Conservation (phyloP, 2,888 invertebrate genomes). For the Erynnis tages region DNA sequence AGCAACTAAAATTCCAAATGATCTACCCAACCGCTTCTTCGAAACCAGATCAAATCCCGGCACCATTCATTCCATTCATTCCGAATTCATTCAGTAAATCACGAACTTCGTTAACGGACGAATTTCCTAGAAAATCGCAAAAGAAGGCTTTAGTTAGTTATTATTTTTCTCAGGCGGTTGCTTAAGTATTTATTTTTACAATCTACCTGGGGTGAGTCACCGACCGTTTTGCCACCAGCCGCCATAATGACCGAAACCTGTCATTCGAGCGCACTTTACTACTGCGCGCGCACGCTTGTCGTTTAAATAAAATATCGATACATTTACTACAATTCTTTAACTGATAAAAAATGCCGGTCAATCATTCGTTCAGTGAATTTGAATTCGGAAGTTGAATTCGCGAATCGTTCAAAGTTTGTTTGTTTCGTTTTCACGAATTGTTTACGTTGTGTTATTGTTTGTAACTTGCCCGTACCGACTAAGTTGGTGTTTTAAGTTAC, state of each 20-base stretch:
- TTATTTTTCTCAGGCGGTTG: constrained; percentile 11
- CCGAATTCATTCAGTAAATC: neutral
- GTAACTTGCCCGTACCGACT: neutral
- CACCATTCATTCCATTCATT: neutral
- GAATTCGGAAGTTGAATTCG: constrained; percentile 11
- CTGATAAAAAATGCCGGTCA: neutral
- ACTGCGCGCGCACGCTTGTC: constrained; percentile 59
- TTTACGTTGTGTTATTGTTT: constrained; percentile 1
- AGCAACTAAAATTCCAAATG: no score
- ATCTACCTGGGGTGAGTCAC: constrained; percentile 53
- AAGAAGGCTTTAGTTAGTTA: constrained; percentile 10
- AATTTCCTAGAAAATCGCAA: constrained; percentile 13
- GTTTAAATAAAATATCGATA: constrained; percentile 10
- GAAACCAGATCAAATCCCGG: neutral
- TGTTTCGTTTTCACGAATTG: neutral
- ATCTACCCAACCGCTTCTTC: neutral
- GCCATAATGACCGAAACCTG: constrained; percentile 61
- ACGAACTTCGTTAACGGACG: neutral
- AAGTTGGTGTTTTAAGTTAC: constrained; percentile 19
- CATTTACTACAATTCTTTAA: constrained; percentile 10
- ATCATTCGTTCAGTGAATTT: constrained; percentile 11
- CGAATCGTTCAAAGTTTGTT: neutral
- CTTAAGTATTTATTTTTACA: constrained; percentile 21
- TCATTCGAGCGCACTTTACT: constrained; percentile 58
- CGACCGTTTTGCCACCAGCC: constrained; percentile 44